A percentile compares a stretch with the other conserved stretches of the same genome.
Evolutionary conservation across 2,797 vertebrate genomes (phyloP).

Genomic region (Macrochelys suwanniensis): DNA sequence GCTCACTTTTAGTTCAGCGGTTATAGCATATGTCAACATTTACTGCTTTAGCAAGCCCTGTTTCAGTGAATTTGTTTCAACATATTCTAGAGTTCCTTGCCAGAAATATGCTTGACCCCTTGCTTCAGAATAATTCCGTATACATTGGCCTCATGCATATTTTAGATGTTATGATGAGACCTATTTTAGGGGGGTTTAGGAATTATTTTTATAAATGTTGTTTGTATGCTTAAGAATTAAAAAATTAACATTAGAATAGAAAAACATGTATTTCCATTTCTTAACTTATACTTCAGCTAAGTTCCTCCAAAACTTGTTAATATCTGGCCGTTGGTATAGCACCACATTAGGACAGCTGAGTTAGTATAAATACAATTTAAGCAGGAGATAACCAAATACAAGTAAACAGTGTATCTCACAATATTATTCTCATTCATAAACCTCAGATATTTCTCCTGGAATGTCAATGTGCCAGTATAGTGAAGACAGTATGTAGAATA

Average conservation of each 20-base stretch:
- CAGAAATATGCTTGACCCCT: conserved; percentile 68
- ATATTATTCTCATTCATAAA: not conserved
- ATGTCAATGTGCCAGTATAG: not conserved
- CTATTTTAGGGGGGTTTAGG: conserved; percentile 64
- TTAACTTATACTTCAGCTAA: not conserved
- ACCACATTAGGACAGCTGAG: not conserved
- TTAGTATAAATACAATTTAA: conserved; percentile 18
- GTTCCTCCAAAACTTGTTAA: not conserved
- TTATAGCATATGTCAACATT: conserved; percentile 71
- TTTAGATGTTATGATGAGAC: conserved; percentile 68
- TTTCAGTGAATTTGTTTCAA: conserved; percentile 68
- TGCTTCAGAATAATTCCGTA: conserved; percentile 61
- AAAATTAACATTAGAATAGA: conserved; percentile 37
- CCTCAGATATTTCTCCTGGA: not conserved
- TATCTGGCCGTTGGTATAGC: not conserved
- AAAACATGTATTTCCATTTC: conserved; percentile 28
- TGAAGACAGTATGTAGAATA: not conserved
- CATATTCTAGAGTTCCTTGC: conserved; percentile 46
- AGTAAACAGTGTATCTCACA: not conserved
- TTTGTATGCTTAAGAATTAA: conserved; percentile 25
- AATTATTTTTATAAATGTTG: conserved; percentile 67
- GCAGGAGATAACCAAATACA: conserved; percentile 3
- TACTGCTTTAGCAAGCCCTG: conserved; percentile 52
- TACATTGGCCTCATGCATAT: conserved; percentile 65
- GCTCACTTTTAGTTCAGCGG: conserved; percentile 65